Evolutionary conservation across 2,797 vertebrate genomes (phyloP).

Genomic region (Propithecus deckenii): DNA sequence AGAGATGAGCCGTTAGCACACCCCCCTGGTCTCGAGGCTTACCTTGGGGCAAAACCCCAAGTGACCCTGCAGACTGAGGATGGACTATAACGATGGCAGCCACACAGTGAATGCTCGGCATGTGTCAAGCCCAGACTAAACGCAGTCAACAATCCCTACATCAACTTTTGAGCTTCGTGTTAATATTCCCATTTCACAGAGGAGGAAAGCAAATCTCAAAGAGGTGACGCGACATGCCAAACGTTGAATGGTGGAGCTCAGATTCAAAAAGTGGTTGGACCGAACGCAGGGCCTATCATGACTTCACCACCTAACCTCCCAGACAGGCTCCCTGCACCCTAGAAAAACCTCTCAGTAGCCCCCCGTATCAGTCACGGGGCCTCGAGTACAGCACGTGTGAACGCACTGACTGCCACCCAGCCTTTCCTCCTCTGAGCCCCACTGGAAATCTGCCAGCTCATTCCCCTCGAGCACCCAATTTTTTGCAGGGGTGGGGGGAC

Average conservation of each 20-base stretch:
- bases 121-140: neutral
- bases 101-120: neutral
- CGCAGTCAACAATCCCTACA: neutral
- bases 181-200: neutral
- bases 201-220: neutral
- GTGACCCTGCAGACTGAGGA: neutral
- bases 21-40: neutral
- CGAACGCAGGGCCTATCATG: neutral
- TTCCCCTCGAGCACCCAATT: neutral
- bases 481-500: neutral
- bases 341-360: neutral
- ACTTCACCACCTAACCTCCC: neutral
- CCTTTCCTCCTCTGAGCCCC: neutral
- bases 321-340: accelerated
- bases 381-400: neutral
- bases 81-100: accelerated
- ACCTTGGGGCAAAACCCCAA: neutral
- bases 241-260: accelerated
- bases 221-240: neutral
- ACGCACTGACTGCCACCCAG: no score
- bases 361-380: accelerated
- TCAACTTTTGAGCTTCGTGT: neutral
- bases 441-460: neutral
- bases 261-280: neutral
- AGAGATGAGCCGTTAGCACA: neutral